Conservation (phyloP, 2,797 vertebrate genomes). For the Hybognathus amarus region DNA sequence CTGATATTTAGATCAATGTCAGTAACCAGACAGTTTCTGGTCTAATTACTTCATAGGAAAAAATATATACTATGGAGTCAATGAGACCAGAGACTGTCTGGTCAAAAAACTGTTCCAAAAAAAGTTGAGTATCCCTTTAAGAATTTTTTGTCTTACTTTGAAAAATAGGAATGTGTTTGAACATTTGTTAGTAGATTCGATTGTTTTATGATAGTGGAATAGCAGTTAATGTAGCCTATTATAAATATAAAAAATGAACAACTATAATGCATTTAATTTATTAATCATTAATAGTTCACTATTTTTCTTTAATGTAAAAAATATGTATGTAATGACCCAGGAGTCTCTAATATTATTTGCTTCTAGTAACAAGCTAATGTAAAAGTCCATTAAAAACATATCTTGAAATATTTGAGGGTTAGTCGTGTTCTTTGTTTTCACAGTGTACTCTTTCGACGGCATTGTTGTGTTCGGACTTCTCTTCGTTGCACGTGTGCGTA, state of each 20-base stretch:
- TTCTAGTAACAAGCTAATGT: background rate
- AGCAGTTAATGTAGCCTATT: too few relatives aligned
- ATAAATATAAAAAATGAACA: background rate
- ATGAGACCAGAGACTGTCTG: too few relatives aligned
- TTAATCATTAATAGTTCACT: background rate
- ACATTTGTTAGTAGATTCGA: too few relatives aligned
- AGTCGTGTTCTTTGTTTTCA: background rate
- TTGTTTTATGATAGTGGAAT: too few relatives aligned
- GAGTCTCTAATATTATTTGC: background rate
- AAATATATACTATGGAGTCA: too few relatives aligned
- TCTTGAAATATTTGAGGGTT: background rate
- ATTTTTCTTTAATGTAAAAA: background rate
- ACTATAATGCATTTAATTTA: background rate
- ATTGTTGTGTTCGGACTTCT: slow-evolving; percentile 94
- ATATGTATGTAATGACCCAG: background rate
- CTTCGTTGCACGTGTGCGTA: slow-evolving; percentile 96
- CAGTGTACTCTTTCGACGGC: slow-evolving; percentile 94
- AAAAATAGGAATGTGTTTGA: too few relatives aligned
- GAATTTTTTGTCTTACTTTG: background rate
- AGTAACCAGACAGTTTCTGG: too few relatives aligned
- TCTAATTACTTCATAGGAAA: too few relatives aligned
- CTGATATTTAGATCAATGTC: too few relatives aligned
- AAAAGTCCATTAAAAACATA: background rate
- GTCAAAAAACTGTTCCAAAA: too few relatives aligned
- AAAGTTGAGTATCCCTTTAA: too few relatives aligned